phyloP scores from a whole-genome alignment of 2,797 vertebrate species.

The Cirrhinus mrigala region DNA sequence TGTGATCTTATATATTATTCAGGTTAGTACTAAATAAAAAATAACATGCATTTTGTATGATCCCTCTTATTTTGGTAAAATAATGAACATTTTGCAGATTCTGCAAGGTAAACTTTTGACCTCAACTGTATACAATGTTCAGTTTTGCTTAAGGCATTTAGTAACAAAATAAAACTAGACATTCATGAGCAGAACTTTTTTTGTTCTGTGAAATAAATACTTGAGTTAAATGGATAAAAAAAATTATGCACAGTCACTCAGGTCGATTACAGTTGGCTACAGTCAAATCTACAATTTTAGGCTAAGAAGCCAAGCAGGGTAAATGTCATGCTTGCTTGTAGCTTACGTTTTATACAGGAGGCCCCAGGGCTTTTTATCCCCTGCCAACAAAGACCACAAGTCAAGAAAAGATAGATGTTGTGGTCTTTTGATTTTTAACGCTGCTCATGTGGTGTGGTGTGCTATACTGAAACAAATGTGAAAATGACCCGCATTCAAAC shows the following conservation, averaged over 20 bases:
- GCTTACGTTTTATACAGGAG: slow-evolving; percentile 12
- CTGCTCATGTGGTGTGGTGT: not conserved
- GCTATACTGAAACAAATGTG: not conserved
- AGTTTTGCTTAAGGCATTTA: not conserved
- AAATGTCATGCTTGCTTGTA: not conserved
- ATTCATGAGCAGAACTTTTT: not conserved
- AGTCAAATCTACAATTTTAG: not conserved
- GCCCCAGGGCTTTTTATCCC: not conserved
- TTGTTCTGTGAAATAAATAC: not conserved
- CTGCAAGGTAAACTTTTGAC: too few relatives aligned
- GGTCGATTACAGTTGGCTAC: not conserved
- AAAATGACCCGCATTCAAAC: not conserved
- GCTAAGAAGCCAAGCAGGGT: not conserved
- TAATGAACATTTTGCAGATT: too few relatives aligned
- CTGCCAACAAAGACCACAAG: not conserved
- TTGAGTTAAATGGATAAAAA: not conserved
- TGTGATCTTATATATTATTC: too few relatives aligned
- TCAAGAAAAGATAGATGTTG: slow-evolving; percentile 2
- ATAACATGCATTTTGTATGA: too few relatives aligned
- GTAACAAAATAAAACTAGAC: not conserved
- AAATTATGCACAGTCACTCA: not conserved
- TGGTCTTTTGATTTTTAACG: slow-evolving; percentile 5
- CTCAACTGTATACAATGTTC: not conserved
- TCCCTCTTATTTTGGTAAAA: too few relatives aligned
- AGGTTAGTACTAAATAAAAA: too few relatives aligned